Percentiles rank a stretch among this genome's conserved stretches.
Evolutionary conservation across 2,113 vertebrate species (phyloP).

Genomic region (Gadus chalcogrammus): DNA sequence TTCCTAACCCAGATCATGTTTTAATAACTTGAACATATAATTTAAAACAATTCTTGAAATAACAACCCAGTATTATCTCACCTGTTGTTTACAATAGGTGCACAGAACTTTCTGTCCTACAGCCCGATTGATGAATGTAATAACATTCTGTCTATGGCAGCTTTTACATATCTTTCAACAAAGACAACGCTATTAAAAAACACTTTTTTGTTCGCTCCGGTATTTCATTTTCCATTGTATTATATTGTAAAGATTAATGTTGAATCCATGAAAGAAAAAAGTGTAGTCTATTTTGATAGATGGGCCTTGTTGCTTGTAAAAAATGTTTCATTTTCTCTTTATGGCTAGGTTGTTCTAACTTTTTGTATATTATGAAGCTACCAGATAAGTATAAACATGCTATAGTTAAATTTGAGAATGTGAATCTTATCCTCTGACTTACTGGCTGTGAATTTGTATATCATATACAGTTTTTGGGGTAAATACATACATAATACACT

Average conservation of each 20-base stretch:
- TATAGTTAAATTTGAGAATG: constrained; percentile 66
- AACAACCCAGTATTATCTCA: too few relatives aligned
- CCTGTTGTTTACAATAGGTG: too few relatives aligned
- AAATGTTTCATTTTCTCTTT: constrained; percentile 60
- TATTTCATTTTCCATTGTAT: constrained; percentile 63
- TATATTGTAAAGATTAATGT: constrained; percentile 56
- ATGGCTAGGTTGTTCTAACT: constrained; percentile 62
- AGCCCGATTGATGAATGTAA: constrained; percentile 79
- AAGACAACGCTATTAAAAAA: constrained; percentile 42
- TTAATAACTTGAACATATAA: too few relatives aligned
- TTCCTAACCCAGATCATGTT: too few relatives aligned
- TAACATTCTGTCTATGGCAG: constrained; percentile 72
- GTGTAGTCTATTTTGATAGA: constrained; percentile 39
- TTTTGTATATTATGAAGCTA: constrained; percentile 68
- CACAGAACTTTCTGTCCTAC: constrained; percentile 5
- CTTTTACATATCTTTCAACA: constrained; percentile 58
- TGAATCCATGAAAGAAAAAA: constrained; percentile 50
- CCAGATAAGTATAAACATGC: constrained; percentile 53
- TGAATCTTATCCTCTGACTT: constrained; percentile 67
- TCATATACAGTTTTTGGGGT: constrained; percentile 47
- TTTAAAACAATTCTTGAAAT: too few relatives aligned
- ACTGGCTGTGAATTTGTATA: constrained; percentile 75
- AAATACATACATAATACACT: constrained; percentile 39
- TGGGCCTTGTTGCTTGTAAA: constrained; percentile 63
- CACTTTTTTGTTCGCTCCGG: constrained; percentile 39